phyloP scores from a whole-genome alignment of 1,140 invertebrate genomes.

The Drosophila prosaltans region DNA sequence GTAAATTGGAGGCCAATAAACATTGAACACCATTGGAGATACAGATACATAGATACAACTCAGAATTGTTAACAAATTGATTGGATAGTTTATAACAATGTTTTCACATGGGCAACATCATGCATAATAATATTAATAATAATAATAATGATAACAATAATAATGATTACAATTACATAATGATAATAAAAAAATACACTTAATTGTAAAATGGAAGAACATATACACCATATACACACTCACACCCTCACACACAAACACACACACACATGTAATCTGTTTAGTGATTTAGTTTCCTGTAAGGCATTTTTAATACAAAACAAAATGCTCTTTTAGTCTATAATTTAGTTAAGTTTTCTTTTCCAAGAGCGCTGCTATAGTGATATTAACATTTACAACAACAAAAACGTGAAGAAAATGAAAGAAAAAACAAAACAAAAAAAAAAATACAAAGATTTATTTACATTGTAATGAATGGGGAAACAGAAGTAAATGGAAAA shows the following conservation, averaged over 20 bases:
- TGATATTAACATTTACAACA: constrained; percentile 78
- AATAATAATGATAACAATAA: constrained; percentile 27
- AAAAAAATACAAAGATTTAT: constrained; percentile 54
- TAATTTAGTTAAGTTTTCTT: constrained; percentile 43
- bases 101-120: constrained; percentile 51
- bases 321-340: constrained; percentile 31
- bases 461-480: constrained; percentile 52
- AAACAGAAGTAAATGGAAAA: constrained; percentile 6
- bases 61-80: constrained; percentile 70
- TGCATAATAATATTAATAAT: constrained; percentile 45
- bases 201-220: constrained; percentile 27
- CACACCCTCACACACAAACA: constrained; percentile 22
- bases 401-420: neutral
- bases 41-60: constrained; percentile 26
- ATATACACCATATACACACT: constrained; percentile 19
- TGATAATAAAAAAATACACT: constrained; percentile 33
- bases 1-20: constrained; percentile 11
- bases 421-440: neutral
- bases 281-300: constrained; percentile 30
- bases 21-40: constrained; percentile 15
- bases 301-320: constrained; percentile 20
- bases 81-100: constrained; percentile 67
- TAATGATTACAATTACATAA: constrained; percentile 35
- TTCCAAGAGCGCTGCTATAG: constrained; percentile 75
- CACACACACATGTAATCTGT: constrained; percentile 30